Evolutionary conservation across 2,113 vertebrate species (phyloP).

Genomic region (Callaeas wilsoni): DNA sequence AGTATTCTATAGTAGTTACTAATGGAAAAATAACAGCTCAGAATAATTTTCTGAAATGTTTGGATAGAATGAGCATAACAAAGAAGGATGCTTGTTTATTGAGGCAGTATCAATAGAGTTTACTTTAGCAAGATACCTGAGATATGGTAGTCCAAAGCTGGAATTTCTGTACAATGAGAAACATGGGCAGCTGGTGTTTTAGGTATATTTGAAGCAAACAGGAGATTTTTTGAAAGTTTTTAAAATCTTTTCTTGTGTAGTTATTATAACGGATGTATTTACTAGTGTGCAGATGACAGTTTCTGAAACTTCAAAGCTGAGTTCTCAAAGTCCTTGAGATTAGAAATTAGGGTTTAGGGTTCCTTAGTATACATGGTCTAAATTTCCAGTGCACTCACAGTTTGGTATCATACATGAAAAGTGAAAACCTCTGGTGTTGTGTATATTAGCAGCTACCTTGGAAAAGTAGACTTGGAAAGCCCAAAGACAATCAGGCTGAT

Average conservation of each 20-base stretch:
- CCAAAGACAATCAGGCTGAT: background rate
- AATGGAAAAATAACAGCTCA: background rate
- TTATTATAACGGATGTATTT: background rate
- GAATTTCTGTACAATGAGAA: background rate
- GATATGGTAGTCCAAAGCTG: background rate
- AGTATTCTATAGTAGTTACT: background rate
- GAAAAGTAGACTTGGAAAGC: background rate
- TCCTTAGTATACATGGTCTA: background rate
- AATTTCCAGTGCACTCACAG: background rate
- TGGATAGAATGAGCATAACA: background rate
- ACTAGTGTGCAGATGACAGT: background rate
- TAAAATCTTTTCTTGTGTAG: background rate
- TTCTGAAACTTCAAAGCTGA: background rate
- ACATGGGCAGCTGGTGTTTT: background rate
- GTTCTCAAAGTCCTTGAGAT: background rate
- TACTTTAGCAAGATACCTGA: background rate
- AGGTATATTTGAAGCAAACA: background rate
- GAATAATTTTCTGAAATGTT: background rate
- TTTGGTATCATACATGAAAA: background rate
- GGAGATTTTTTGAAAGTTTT: background rate
- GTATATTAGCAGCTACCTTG: background rate
- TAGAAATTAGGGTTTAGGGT: background rate
- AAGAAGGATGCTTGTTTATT: background rate
- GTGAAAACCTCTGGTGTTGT: background rate
- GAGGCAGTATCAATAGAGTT: background rate